Percentiles rank a stretch among this genome's conserved stretches.
Conservation (phyloP, 64 coral and sea anemone genomes). For the Exaiptasia diaphana region DNA sequence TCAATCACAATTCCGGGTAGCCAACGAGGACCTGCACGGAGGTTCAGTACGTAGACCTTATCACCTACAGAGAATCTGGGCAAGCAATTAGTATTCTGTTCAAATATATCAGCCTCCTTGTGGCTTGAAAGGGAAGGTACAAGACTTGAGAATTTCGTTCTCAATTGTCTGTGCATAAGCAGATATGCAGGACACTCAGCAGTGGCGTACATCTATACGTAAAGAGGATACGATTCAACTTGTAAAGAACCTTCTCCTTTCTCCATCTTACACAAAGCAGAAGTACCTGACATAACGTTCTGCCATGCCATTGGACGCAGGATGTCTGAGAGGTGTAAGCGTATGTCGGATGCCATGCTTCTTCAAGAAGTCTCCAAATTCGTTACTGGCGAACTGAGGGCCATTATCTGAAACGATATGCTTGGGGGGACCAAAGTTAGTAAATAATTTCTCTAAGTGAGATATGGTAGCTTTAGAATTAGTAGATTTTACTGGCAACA, state of each 20-base stretch:
- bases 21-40: not conserved
- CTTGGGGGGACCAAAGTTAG: not conserved
- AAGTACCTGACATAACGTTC: slow-evolving; percentile 12
- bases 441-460: not conserved
- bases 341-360: slow-evolving; percentile 16
- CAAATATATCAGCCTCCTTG: slow-evolving; percentile 12
- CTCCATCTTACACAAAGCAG: not conserved
- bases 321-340: not conserved
- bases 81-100: not conserved
- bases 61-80: not conserved
- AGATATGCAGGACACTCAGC: slow-evolving; percentile 10
- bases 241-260: not conserved
- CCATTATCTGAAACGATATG: slow-evolving; percentile 31
- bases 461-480: not conserved
- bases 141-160: not conserved
- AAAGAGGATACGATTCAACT: slow-evolving; percentile 9
- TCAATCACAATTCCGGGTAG: not conserved
- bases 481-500: not conserved
- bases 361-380: slow-evolving; percentile 1
- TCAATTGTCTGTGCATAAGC: not conserved
- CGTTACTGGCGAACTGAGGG: not conserved
- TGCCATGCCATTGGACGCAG: slow-evolving; percentile 11
- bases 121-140: not conserved
- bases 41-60: not conserved
- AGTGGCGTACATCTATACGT: slow-evolving; percentile 5